Evolutionary conservation across 2,888 invertebrate species (phyloP), one percentile per base, ranked within the genome.

Genomic region (Bedellia somnulentella): DNA sequence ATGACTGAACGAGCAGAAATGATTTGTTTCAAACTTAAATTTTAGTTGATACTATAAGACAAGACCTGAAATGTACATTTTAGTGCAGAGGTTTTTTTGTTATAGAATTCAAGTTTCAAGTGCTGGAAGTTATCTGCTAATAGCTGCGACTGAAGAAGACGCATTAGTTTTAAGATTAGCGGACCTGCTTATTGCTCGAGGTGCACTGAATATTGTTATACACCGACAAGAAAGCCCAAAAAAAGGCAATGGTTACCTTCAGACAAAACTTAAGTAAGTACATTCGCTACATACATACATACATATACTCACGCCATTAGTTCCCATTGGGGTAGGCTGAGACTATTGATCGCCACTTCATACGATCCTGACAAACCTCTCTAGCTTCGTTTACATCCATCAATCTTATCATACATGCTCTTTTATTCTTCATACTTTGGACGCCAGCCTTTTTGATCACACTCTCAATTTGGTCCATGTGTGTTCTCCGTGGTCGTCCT

Each of bases 151-250:
- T 11, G 24, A 15, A 9, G 29, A 30, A 6, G 24, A 30, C 16
- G 12, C 12, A 6, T 3, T 30, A 10, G 16, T 15, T 4, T 5
- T 11, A 9, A 12, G 14, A 5, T 6, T 30, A 2, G 24, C 24
- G 10, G 29, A 30, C 9, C 9, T 24, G 24, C 24, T 30, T 12
- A 23, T 33, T 13, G 9, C 8, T 16, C 23, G 28, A 8, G 24
- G 29, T 11, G 24, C 29, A 4, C 10, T 5, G 8, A 23, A 16
- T 2, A 15, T 30, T n/a, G 15, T 31, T 14, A 5, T 15, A 4
- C 22, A 27, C 23, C 15, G 8, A 5, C 21, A 24, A n/a, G 9
- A 15, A 14, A n/a, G 10, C 21, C 11, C 15, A 24, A 9, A 10
- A 22, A n/a, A 10, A 14, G 14, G 31, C 2, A 21, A 10, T 13